phyloP scores from a whole-genome alignment of 2,113 vertebrate species.

The Nanger granti region DNA sequence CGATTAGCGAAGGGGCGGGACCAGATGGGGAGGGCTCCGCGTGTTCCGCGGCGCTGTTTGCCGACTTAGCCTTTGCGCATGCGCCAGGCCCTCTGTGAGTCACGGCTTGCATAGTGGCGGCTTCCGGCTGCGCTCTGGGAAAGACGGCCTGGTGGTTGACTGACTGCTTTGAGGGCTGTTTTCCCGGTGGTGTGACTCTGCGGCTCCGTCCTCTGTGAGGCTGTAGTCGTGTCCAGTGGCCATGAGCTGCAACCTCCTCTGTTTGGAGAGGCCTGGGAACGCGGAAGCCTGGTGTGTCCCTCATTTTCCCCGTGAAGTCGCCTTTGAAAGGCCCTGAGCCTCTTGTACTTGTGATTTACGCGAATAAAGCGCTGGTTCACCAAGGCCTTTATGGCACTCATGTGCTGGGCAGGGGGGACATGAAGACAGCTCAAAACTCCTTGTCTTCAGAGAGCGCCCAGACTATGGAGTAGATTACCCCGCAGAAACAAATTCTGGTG shows the following conservation, averaged over 20 bases:
- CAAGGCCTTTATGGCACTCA: background rate
- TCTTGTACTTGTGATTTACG: background rate
- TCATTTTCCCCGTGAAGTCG: background rate
- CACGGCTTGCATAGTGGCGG: background rate
- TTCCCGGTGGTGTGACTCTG: rapidly evolving
- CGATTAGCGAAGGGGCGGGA: background rate
- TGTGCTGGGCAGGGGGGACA: background rate
- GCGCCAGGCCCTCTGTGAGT: rapidly evolving
- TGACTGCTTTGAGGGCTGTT: rapidly evolving
- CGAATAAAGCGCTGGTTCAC: background rate
- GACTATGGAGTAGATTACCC: background rate
- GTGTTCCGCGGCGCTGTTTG: rapidly evolving
- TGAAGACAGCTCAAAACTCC: background rate
- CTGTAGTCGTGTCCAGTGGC: background rate
- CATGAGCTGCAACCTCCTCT: rapidly evolving
- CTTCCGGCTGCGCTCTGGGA: rapidly evolving
- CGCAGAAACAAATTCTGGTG: background rate
- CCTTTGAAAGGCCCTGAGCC: background rate
- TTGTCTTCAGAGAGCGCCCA: background rate
- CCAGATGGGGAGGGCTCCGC: background rate
- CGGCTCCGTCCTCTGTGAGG: rapidly evolving
- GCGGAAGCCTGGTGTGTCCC: too few species aligned
- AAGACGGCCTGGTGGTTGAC: background rate
- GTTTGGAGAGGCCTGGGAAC: background rate
- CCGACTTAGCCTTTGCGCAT: rapidly evolving